Base-by-base conservation (phyloP, 2,888 invertebrate species). In the Clivina fossor region DNA sequence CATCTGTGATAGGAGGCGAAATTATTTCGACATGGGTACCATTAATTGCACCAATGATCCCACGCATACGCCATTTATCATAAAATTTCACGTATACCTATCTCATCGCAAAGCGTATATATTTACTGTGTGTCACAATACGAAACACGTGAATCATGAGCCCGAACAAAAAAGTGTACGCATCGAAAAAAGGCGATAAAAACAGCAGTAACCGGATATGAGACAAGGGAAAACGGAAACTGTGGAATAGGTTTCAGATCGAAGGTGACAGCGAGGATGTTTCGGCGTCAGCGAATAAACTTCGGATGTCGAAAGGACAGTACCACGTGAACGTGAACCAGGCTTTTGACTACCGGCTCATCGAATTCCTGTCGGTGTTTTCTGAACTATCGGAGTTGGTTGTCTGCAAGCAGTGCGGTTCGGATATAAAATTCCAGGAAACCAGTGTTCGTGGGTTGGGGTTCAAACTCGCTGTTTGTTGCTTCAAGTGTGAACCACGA, bases 331-430 rank as follows among this genome's bases (percentile, higher is more conserved):
- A 62, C 54, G 58, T 61, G 24, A 44, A 44, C 24, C 22, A 19
- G 24, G 24, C n/a, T 44, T 44, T 44, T 22, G 24, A 24, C 5
- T 44, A 44, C 44, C 44, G 44, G 41, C 38, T 20, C 24, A 49
- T 16, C 19, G 15, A 35, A 37, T 24, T 24, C 24, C 16, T n/a
- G 50, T 24, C 30, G 41, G 41, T 43, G 41, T 53, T 41, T 32
- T 33, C 32, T 53, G n/a, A 33, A 24, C 37, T 54, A 3, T 43
- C 54, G 20, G 32, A 44, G 28, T 22, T 24, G 26, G 53, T 63
- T 41, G 57, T 62, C 16, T 62, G 61, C 35, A 60, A 62, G 51
- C 24, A 35, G 57, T 63, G 60, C 43, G 37, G 55, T 33, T 62
- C 60, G 9, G 50, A 61, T 11, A 46, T 61, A 15, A 41, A 37